These are phyloP conservation scores for Hypomesus transpacificus DNA, from an alignment of 2,113 vertebrate genomes.

Conservation along the genomic window DNA sequence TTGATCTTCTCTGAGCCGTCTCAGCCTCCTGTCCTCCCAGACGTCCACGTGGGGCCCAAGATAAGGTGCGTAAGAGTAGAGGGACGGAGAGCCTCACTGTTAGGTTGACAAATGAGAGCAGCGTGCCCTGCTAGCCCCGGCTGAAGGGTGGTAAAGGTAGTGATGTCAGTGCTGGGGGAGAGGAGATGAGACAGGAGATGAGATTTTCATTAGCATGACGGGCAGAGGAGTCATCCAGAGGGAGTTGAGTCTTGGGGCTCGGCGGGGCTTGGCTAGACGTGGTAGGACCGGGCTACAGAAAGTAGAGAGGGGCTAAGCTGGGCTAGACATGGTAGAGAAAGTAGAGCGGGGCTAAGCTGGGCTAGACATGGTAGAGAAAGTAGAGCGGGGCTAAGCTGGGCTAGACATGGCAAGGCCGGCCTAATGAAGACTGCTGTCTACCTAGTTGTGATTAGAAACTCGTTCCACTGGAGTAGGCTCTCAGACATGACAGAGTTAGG, in stretches of 20 bases:
- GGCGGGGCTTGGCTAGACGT: neutral
- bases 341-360: too few species aligned
- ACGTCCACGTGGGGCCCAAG: neutral
- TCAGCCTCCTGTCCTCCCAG: neutral
- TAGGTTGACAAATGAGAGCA: conserved; percentile 47
- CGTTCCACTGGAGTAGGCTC: neutral
- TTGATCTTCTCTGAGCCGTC: too few species aligned
- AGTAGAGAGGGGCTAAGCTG: too few species aligned
- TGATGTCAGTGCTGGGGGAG: neutral
- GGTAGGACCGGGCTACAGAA: neutral
- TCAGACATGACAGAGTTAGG: neutral
- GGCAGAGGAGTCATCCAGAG: conserved; percentile 57
- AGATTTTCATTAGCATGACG: conserved; percentile 63
- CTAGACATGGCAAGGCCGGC: too few species aligned
- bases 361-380: too few species aligned
- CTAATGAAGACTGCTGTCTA: conserved; percentile 15
- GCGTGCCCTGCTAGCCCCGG: conserved; percentile 25
- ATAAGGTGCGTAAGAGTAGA: conserved; percentile 33
- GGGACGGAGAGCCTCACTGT: conserved; percentile 45
- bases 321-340: too few species aligned
- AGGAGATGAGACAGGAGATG: neutral
- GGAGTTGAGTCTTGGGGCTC: conserved; percentile 31
- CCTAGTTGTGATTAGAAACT: neutral
- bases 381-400: too few species aligned
- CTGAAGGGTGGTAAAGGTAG: neutral